phyloP scores from a whole-genome alignment of 2,888 invertebrate genomes.

The Alviniconcha strummeri region DNA sequence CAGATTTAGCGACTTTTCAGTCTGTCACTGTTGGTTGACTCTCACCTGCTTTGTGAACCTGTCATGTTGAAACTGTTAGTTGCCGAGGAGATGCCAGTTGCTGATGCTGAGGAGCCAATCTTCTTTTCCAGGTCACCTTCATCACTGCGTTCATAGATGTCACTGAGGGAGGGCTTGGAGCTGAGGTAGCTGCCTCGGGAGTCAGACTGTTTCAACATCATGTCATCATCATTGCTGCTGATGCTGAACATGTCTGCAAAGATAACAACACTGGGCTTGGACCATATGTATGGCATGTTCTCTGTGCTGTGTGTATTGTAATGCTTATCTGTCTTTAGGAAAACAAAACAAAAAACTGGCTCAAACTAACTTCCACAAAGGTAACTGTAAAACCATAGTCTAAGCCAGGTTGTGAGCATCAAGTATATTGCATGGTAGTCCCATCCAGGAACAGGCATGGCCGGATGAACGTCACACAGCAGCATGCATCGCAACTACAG shows the following conservation, averaged over 20 bases:
- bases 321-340: background rate
- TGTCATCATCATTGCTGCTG: conserved; percentile 50
- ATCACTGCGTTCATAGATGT: conserved; percentile 68
- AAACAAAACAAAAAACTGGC: background rate
- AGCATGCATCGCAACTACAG: too few species aligned
- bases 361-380: background rate
- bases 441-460: too few species aligned
- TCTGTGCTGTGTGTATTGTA: too few species aligned
- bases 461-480: too few species aligned
- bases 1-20: too few species aligned
- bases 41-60: background rate
- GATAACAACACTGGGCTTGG: background rate
- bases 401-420: too few species aligned
- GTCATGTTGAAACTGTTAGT: conserved; percentile 7
- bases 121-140: conserved; percentile 50
- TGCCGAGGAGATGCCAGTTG: conserved; percentile 2
- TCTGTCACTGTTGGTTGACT: too few species aligned
- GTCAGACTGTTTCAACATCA: conserved; percentile 33
- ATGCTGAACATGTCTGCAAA: conserved; percentile 55
- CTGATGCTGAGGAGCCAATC: background rate
- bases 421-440: too few species aligned
- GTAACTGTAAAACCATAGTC: too few species aligned
- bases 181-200: conserved; percentile 42
- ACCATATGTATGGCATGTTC: too few species aligned
- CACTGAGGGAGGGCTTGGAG: conserved; percentile 62